A percentile compares a stretch with the other conserved stretches of the same genome.
These are phyloP conservation scores for Parnassius mnemosyne DNA, from an alignment of 2,888 invertebrate genomes.

Conservation along the genomic window DNA sequence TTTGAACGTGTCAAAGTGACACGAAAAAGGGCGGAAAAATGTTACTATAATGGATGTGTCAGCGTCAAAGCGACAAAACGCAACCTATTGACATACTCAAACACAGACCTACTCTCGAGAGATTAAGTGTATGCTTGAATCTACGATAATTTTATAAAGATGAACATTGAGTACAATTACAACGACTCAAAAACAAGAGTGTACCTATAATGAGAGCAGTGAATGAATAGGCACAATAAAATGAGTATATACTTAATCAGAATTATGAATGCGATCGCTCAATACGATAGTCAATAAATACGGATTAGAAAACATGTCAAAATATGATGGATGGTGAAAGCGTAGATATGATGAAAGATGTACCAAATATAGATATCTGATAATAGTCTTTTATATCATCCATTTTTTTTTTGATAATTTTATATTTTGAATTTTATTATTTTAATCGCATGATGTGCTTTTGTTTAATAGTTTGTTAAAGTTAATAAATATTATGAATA, in stretches of 20 bases:
- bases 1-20: conserved; percentile 78
- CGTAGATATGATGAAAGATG: conserved; percentile 67
- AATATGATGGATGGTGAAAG: conserved; percentile 73
- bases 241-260: conserved; percentile 46
- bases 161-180: conserved; percentile 34
- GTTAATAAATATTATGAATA: background rate
- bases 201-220: conserved; percentile 27
- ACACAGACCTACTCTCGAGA: conserved; percentile 59
- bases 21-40: conserved; percentile 77
- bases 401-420: conserved; percentile 18
- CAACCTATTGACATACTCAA: conserved; percentile 63
- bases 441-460: background rate
- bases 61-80: conserved; percentile 68
- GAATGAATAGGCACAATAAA: conserved; percentile 24
- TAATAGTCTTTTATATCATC: conserved; percentile 17
- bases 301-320: conserved; percentile 72
- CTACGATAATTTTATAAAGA: conserved; percentile 42
- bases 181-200: conserved; percentile 20
- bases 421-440: conserved; percentile 10
- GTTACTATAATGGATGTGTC: conserved; percentile 80
- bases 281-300: conserved; percentile 70
- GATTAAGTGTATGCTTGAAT: conserved; percentile 60
- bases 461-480: background rate
- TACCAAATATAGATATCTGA: conserved; percentile 34
- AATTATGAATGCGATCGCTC: conserved; percentile 70